Evolutionary conservation across 2,797 vertebrate genomes (phyloP), one percentile per base, ranked within the genome.

Genomic region (Smutsia gigantea): DNA sequence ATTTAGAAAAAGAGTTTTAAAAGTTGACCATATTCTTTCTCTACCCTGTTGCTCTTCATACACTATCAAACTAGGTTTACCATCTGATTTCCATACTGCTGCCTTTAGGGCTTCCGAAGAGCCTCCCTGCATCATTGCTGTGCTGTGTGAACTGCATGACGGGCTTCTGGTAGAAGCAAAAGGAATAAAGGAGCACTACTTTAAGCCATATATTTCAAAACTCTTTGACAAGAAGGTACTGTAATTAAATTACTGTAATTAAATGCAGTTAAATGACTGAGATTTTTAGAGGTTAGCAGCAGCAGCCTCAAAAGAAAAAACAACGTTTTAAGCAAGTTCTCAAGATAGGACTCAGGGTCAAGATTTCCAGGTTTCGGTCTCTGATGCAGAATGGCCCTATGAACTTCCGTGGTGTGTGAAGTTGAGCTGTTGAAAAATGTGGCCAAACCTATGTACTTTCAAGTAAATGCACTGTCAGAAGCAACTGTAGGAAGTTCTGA

Each of bases 171-270:
- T 99, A 71, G 99, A 99, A 96, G 99, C 99, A 0, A 99, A 99
- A 96, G 99, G 99, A 97, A 99, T 99, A 98, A 99, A 99, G 88
- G 99, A 99, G 95, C 99, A 99, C 98, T 99, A 99, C 98, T 99
- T 99, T 97, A 99, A 99, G 95, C 99, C 99, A 0, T 99, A 99
- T 98, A 99, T 99, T 79, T 99, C 99, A 92, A 99, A 99, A 75
- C 99, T 99, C 1, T 99, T 99, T 97, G 98, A 99, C 49, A 99
- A 98, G 98, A 99, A 99, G 99, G 99, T 99, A 98, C 88, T 79
- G 63, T 93, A 79, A 57, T 92, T 92, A n/a, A 46, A 46, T 46
- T 99, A 98, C 88, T 79, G 63, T 93, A 79, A 57, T 92, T 92
- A n/a, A 46, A 46, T 46, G 8, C 4, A 87, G 87, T 71, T 68